Conservation (phyloP, 1,140 invertebrate genomes). For the Brachystomella parvula region DNA sequence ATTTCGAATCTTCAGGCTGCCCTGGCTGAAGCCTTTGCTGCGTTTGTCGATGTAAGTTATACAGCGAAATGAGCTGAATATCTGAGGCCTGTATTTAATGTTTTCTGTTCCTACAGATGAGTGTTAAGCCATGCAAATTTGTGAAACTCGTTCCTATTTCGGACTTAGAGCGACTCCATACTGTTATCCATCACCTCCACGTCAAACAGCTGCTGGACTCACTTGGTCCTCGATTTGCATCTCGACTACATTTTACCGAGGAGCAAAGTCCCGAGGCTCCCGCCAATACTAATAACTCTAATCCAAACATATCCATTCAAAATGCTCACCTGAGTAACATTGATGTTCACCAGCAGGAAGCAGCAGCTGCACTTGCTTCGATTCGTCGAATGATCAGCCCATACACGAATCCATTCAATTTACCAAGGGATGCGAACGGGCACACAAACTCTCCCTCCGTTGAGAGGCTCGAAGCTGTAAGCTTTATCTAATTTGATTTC, state of each 20-base stretch:
- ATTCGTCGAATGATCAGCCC: background rate
- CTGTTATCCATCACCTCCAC: constrained; percentile 49
- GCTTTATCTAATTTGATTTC: background rate
- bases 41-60: constrained; percentile 31
- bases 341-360: background rate
- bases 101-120: constrained; percentile 45
- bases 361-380: background rate
- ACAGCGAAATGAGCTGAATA: background rate
- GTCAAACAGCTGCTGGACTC: constrained; percentile 40
- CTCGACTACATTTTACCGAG: constrained; percentile 13
- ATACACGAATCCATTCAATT: background rate
- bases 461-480: background rate
- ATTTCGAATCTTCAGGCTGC: constrained; percentile 18
- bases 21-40: constrained; percentile 30
- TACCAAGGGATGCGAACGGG: background rate
- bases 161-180: constrained; percentile 52
- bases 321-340: background rate
- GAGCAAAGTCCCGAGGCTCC: too few relatives aligned
- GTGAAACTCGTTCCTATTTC: constrained; percentile 44
- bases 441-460: background rate
- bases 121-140: constrained; percentile 45
- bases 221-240: constrained; percentile 40
- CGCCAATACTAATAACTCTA: background rate
- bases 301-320: background rate
- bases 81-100: background rate